Percentiles rank a stretch among this genome's conserved stretches.
Evolutionary conservation across 2,113 vertebrate genomes (phyloP).

Genomic region (Trinectes maculatus): DNA sequence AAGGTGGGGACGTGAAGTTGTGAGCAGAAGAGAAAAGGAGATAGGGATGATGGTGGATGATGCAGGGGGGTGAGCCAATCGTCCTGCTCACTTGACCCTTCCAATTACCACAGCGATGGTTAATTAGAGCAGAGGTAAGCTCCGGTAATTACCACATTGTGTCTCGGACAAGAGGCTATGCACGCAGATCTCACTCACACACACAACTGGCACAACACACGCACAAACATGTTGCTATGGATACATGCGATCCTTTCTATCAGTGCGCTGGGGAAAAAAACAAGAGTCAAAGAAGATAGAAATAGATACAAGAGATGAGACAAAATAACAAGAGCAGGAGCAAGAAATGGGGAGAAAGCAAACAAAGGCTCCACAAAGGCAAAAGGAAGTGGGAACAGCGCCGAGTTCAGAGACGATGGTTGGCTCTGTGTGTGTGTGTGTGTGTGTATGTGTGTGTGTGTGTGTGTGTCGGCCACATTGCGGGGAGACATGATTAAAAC

Average conservation of each 20-base stretch:
- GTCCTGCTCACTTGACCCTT: slow-evolving; percentile 83
- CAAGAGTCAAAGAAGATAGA: slow-evolving; percentile 58
- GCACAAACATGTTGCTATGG: slow-evolving; percentile 81
- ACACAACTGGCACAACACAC: slow-evolving; percentile 16
- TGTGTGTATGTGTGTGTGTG: slow-evolving; percentile 16
- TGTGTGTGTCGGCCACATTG: slow-evolving; percentile 42
- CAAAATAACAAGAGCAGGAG: slow-evolving; percentile 55
- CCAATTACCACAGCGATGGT: slow-evolving; percentile 81
- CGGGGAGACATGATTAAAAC: slow-evolving; percentile 43
- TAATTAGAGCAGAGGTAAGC: slow-evolving; percentile 84
- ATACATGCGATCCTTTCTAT: slow-evolving; percentile 73
- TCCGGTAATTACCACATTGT: slow-evolving; percentile 83
- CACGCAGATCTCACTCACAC: slow-evolving; percentile 36
- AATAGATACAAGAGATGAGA: slow-evolving; percentile 71
- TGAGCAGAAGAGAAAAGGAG: slow-evolving; percentile 47
- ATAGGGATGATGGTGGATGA: slow-evolving; percentile 50
- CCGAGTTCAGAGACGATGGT: slow-evolving; percentile 48
- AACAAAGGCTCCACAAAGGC: slow-evolving; percentile 62
- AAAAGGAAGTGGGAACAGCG: slow-evolving; percentile 44
- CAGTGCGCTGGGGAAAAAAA: slow-evolving; percentile 48
- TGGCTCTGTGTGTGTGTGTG: slow-evolving; percentile 27
- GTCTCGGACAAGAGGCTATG: slow-evolving; percentile 79
- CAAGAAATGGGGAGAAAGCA: slow-evolving; percentile 48
- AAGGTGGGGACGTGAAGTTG: slow-evolving; percentile 59
- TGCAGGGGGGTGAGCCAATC: slow-evolving; percentile 78